phyloP scores from a whole-genome alignment of 2,888 invertebrate species.

The Drosophila dives region DNA sequence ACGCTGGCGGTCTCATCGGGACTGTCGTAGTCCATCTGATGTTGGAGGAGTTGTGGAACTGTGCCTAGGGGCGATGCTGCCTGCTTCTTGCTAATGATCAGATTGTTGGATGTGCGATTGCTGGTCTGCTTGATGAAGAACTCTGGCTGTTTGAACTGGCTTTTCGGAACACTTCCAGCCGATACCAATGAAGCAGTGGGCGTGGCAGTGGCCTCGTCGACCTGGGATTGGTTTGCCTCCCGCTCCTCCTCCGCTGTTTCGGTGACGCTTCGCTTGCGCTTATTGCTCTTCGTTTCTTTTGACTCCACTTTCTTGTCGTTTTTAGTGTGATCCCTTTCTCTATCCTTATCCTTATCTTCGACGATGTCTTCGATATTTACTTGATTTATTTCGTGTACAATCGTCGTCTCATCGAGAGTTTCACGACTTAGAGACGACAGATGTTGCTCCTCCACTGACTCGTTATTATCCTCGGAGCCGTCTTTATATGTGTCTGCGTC shows the following conservation, averaged over 20 bases:
- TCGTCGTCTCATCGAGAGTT: background rate
- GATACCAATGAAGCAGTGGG: background rate
- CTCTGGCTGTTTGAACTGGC: constrained; percentile 18
- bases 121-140: constrained; percentile 65
- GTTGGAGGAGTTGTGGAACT: constrained; percentile 4
- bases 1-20: constrained; percentile 43
- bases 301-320: background rate
- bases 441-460: constrained; percentile 21
- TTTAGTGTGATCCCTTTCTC: background rate
- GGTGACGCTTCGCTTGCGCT: background rate
- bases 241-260: background rate
- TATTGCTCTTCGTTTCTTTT: background rate
- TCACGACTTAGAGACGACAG: constrained; percentile 8
- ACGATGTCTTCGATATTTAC: background rate
- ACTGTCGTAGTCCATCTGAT: constrained; percentile 33
- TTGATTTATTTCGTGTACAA: background rate
- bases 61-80: background rate
- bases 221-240: background rate
- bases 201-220: background rate
- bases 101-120: constrained; percentile 31
- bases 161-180: background rate
- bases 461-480: constrained; percentile 1
- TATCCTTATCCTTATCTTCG: background rate
- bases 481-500: constrained; percentile 25
- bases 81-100: constrained; percentile 61